Base-by-base conservation (phyloP, 1,140 invertebrate species). In the Scaptomyza graminum region DNA sequence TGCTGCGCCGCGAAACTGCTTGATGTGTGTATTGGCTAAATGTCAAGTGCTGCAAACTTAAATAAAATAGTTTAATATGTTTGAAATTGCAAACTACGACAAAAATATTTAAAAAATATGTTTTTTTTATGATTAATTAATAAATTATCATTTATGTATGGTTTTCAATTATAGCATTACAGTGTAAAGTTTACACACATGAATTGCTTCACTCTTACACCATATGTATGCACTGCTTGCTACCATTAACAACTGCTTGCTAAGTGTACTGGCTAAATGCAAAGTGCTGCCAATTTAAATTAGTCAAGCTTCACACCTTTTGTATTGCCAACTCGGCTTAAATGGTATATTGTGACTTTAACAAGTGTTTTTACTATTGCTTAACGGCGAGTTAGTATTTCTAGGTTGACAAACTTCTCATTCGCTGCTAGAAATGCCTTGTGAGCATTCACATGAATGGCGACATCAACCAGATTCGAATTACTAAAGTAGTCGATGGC, bases 401-500 rank as follows among this genome's bases (percentile, higher is more conserved):
- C 87, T 3, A 91, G 57, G 15, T 87, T 76, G 2, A 90, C 25
- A 56, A 60, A 90, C 25, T 90, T 72, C 5, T 73, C 49, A 57
- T 87, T 79, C 15, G 63, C 61, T 15, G 74, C 60, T 0, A 76
- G n/a, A 43, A 83, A 91, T 1, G 79, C 81, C 44, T 91, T 91
- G 44, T 90, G 79, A 0, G 50, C 39, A 74, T 91, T 92, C 0
- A 75, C 78, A 54, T 90, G 69, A 16, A 94, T 92, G 12, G 94
- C 92, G n/a, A 94, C 88, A 64, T 94, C 92, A 15, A 95, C 92
- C 2, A 95, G 77, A 76, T 94, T 93, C n/a, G 93, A 94, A 11
- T 93, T 93, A 9, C 93, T 92, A 67, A 95, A 94, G 77, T 93
- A 95, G 68, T 95, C 94, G 60, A 93, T 92, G 2, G 94, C 92